A percentile compares a stretch with the other conserved stretches of the same genome.
These are phyloP conservation scores for Dascyllus trimaculatus DNA, from an alignment of 2,113 vertebrate genomes.

Conservation along the genomic window DNA sequence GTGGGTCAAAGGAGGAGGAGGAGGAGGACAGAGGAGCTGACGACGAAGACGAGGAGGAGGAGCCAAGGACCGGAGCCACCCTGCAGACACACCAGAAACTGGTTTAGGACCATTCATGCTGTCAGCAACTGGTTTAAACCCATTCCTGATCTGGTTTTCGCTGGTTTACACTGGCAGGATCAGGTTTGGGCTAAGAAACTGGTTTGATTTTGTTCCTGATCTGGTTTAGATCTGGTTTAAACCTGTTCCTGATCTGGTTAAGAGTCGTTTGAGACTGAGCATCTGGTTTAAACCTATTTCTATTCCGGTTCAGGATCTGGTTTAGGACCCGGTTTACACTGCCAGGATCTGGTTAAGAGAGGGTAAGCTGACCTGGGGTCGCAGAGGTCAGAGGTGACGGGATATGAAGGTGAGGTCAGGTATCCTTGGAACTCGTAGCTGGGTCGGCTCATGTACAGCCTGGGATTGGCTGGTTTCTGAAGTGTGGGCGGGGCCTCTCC, in stretches of 20 bases:
- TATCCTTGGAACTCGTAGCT: conserved; percentile 90
- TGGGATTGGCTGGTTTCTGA: conserved; percentile 87
- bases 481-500: conserved; percentile 81
- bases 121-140: neutral
- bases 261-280: neutral
- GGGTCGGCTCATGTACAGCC: conserved; percentile 87
- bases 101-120: neutral
- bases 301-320: neutral
- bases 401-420: conserved; percentile 82
- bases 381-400: conserved; percentile 75
- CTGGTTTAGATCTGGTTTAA: neutral
- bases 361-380: conserved; percentile 62
- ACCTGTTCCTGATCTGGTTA: neutral
- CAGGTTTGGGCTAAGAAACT: neutral
- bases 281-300: neutral
- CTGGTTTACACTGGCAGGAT: no score
- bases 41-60: conserved; percentile 60
- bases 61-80: conserved; percentile 76
- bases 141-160: no score
- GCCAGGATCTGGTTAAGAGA: neutral
- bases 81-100: conserved; percentile 61
- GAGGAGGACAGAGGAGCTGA: conserved; percentile 80
- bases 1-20: conserved; percentile 81
- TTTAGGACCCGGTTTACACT: neutral
- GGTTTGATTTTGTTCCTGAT: neutral